Conservation (phyloP, 2,888 invertebrate species). For the Desoria tigrina region DNA sequence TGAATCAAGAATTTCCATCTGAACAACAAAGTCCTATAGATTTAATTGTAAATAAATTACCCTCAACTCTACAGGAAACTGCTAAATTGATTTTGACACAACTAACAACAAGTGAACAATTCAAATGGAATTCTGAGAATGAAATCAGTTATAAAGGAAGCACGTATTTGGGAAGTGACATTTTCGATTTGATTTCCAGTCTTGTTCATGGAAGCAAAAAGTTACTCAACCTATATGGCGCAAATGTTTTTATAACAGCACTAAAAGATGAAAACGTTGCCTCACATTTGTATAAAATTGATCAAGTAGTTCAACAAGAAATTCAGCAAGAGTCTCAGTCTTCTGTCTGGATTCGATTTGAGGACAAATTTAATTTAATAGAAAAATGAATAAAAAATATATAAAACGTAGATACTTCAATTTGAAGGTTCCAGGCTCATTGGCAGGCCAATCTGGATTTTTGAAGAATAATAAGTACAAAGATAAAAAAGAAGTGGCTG, state of each 20-base stretch:
- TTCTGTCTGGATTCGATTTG: neutral
- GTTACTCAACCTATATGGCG: neutral
- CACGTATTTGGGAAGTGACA: neutral
- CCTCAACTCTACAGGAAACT: neutral
- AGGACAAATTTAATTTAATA: neutral
- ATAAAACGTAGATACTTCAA: conserved; percentile 1
- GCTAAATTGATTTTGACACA: neutral
- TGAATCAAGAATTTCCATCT: neutral
- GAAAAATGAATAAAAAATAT: neutral
- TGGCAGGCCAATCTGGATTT: neutral
- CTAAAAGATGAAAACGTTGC: no score
- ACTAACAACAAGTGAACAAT: neutral
- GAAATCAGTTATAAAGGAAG: neutral
- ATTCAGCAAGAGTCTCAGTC: neutral
- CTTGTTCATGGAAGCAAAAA: neutral
- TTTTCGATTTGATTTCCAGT: neutral
- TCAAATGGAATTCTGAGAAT: neutral
- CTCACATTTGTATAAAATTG: neutral
- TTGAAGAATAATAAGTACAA: neutral
- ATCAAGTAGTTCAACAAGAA: neutral
- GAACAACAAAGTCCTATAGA: neutral
- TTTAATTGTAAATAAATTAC: neutral
- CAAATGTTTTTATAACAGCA: neutral
- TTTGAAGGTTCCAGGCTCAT: neutral
- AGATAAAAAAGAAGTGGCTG: neutral